Evolutionary conservation across 2,888 invertebrate species (phyloP).

Genomic region (Napeogenes inachia): DNA sequence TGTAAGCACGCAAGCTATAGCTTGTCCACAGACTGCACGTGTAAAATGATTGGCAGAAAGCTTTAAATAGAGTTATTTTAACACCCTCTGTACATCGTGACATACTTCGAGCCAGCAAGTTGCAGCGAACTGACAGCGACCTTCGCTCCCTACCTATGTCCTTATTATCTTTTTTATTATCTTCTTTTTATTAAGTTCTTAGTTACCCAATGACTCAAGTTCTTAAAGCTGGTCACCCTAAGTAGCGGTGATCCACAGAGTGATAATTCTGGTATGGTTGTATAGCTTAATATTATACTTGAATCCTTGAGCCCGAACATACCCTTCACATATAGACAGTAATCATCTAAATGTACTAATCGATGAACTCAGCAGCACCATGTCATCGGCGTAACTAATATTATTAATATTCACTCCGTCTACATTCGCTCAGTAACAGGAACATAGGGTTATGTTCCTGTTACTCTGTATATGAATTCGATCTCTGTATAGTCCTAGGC

Average conservation of each 20-base stretch:
- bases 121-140: not conserved
- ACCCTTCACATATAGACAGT: conserved; percentile 1
- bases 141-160: not conserved
- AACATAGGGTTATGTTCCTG: too few species aligned
- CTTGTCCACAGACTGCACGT: conserved; percentile 1
- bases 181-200: too few species aligned
- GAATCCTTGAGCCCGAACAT: conserved; percentile 12
- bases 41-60: not conserved
- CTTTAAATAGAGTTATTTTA: not conserved
- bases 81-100: not conserved
- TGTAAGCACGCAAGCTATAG: too few species aligned
- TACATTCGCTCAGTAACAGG: too few species aligned
- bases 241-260: not conserved
- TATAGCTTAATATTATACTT: not conserved
- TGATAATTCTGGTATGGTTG: not conserved
- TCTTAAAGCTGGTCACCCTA: not conserved
- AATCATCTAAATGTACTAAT: conserved; percentile 8
- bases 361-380: conserved; percentile 30
- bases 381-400: conserved; percentile 29
- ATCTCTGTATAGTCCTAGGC: too few species aligned
- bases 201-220: not conserved
- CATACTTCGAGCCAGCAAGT: not conserved
- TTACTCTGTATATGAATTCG: too few species aligned
- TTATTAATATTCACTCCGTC: conserved; percentile 21
- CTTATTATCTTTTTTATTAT: too few species aligned